phyloP scores from a whole-genome alignment of 53 echinoderm and acorn worm species.

The Echinometra lucunter region DNA sequence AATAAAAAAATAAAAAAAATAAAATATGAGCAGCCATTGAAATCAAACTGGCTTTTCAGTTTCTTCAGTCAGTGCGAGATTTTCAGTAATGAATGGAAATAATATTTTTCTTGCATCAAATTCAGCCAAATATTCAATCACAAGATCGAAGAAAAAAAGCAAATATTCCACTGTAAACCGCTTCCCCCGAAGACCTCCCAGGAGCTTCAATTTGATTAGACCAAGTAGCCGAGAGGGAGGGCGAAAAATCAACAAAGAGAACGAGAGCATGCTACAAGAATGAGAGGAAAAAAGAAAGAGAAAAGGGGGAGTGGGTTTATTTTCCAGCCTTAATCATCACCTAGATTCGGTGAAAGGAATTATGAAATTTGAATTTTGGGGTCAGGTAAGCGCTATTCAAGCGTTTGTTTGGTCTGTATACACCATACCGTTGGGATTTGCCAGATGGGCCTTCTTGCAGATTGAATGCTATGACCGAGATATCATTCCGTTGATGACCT shows the following conservation, averaged over 20 bases:
- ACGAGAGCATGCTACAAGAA: not conserved
- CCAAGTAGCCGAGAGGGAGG: conserved; percentile 36
- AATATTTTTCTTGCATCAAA: conserved; percentile 47
- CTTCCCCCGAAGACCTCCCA: conserved; percentile 18
- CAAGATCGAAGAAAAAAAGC: not conserved
- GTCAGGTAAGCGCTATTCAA: conserved; percentile 54
- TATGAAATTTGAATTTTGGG: conserved; percentile 66
- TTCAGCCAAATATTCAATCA: conserved; percentile 27
- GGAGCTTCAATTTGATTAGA: conserved; percentile 44
- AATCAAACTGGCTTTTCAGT: not conserved
- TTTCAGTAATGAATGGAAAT: conserved; percentile 34
- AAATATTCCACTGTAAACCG: conserved; percentile 27
- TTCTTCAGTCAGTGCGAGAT: conserved; percentile 15
- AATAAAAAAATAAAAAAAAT: not conserved
- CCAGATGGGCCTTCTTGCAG: conserved; percentile 23
- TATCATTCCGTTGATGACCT: conserved; percentile 1
- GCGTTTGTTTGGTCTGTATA: conserved; percentile 42
- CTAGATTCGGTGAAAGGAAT: conserved; percentile 17
- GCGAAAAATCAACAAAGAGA: conserved; percentile 43
- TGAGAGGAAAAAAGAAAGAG: not conserved
- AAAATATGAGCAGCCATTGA: conserved; percentile 6
- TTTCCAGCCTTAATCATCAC: conserved; percentile 33
- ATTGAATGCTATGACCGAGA: conserved; percentile 30
- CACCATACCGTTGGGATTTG: not conserved
- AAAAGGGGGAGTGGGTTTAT: not conserved